Evolutionary conservation across 1,140 invertebrate species (phyloP).

Genomic region (Wiebesia pumilae): DNA sequence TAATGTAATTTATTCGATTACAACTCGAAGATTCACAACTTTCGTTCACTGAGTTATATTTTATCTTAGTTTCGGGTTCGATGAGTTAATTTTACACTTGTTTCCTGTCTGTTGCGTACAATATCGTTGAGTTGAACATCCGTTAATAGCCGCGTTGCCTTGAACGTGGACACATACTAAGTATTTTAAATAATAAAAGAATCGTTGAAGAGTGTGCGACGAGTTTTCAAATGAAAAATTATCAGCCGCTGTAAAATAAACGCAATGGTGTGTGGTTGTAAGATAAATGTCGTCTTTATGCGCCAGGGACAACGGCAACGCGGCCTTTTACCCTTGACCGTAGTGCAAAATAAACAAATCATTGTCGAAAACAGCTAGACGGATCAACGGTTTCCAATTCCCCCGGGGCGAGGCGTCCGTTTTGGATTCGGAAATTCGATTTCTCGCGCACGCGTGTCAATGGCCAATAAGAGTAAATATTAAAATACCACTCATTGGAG

Average conservation of each 20-base stretch:
- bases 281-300: background rate
- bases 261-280: background rate
- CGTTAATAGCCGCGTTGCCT: background rate
- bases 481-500: too few species aligned
- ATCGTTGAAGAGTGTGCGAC: background rate
- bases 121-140: background rate
- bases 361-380: background rate
- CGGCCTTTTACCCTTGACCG: background rate
- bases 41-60: background rate
- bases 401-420: background rate
- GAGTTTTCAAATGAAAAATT: background rate
- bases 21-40: background rate
- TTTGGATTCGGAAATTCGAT: too few species aligned
- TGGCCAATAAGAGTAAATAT: too few species aligned
- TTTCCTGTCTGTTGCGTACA: too few species aligned
- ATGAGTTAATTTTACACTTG: too few species aligned
- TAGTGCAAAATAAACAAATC: background rate
- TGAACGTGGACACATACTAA: background rate
- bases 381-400: background rate
- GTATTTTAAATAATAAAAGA: background rate
- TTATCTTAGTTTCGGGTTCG: background rate
- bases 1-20: background rate
- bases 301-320: background rate
- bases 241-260: background rate
- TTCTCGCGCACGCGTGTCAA: too few species aligned